Percentiles rank a stretch among this genome's conserved stretches.
Evolutionary conservation across 2,113 vertebrate species (phyloP).

Genomic region (Euleptes europaea): DNA sequence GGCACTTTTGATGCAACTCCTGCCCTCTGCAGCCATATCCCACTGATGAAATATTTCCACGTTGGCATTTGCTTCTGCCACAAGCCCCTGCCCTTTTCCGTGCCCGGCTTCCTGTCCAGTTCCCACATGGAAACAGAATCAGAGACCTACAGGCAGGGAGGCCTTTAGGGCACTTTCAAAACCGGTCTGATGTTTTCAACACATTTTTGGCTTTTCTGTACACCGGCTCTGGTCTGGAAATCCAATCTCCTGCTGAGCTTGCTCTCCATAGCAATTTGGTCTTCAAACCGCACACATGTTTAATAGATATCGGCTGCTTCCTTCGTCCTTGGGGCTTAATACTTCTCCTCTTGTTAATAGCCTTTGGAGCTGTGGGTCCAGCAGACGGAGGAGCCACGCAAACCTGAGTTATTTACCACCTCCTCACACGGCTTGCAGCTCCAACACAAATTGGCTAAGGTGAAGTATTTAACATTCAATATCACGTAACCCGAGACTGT

Average conservation of each 20-base stretch:
- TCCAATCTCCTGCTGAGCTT: slow-evolving; percentile 23
- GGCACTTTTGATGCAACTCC: not conserved
- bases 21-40: not conserved
- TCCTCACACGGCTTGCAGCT: not conserved
- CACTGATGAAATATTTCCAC: slow-evolving; percentile 1
- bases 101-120: slow-evolving; percentile 19
- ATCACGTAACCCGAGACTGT: too few relatives aligned
- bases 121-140: not conserved
- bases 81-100: not conserved
- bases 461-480: not conserved
- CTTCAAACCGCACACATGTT: slow-evolving; percentile 59
- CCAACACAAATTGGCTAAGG: not conserved
- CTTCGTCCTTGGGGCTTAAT: slow-evolving; percentile 37
- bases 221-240: slow-evolving; percentile 50
- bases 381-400: not conserved
- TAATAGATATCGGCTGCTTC: slow-evolving; percentile 52
- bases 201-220: slow-evolving; percentile 19
- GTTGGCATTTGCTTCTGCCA: not conserved
- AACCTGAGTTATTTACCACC: slow-evolving; percentile 13
- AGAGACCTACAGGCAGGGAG: not conserved
- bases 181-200: slow-evolving; percentile 54
- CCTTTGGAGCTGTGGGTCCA: slow-evolving; percentile 26
- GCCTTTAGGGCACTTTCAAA: slow-evolving; percentile 30
- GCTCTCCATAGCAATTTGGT: slow-evolving; percentile 37
- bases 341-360: slow-evolving; percentile 49